These are phyloP conservation scores for Hemiscyllium ocellatum DNA, from an alignment of 2,113 vertebrate genomes.

Conservation along the genomic window DNA sequence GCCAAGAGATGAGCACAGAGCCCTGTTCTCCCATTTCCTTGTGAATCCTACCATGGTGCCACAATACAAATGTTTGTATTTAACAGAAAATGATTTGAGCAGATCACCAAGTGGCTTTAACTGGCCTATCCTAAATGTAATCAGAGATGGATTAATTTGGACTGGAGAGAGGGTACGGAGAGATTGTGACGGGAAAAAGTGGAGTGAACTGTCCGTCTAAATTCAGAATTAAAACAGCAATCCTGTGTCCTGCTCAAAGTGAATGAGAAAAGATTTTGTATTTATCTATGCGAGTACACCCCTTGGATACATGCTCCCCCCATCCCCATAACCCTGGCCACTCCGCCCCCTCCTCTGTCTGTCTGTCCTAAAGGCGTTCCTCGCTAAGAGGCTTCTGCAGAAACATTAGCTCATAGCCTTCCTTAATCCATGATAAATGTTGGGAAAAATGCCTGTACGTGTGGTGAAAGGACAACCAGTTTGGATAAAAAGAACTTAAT, in stretches of 20 bases:
- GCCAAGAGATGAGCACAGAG: neutral
- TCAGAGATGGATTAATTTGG: neutral
- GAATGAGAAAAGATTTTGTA: neutral
- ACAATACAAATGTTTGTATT: neutral
- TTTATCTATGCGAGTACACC: neutral
- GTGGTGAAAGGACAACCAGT: constrained; percentile 71
- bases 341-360: neutral
- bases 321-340: too few relatives aligned
- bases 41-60: neutral
- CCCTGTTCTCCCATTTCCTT: too few relatives aligned
- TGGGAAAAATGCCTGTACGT: constrained; percentile 58
- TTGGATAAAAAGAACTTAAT: constrained; percentile 69
- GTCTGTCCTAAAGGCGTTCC: neutral
- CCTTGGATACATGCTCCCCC: neutral
- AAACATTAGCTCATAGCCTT: constrained; percentile 43
- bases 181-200: neutral
- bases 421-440: constrained; percentile 49
- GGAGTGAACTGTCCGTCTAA: neutral
- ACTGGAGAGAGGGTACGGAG: neutral
- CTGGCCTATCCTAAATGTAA: neutral
- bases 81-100: neutral
- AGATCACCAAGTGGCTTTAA: neutral
- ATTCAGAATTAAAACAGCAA: neutral
- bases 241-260: neutral
- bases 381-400: constrained; percentile 3